Percentiles rank a stretch among this genome's conserved stretches.
Conservation (phyloP, 2,113 vertebrate species). For the Eonycteris spelaea region DNA sequence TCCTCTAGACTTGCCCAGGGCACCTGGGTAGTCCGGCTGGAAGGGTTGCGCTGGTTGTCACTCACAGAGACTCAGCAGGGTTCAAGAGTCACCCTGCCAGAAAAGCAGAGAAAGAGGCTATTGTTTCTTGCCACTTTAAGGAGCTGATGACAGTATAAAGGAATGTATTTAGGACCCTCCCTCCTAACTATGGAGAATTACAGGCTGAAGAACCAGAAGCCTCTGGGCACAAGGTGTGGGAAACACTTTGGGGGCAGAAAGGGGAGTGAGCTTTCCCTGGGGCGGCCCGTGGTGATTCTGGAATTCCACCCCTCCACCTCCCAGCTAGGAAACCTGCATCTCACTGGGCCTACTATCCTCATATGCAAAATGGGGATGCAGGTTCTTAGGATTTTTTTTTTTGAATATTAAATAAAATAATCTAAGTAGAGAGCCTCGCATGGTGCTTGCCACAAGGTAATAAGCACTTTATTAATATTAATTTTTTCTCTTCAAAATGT, state of each 20-base stretch:
- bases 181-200: slow-evolving; percentile 43
- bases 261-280: neutral
- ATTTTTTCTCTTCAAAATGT: slow-evolving; percentile 7
- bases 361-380: neutral
- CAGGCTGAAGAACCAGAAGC: slow-evolving; percentile 26
- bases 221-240: slow-evolving; percentile 38
- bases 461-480: neutral
- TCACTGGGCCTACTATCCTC: neutral
- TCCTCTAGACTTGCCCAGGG: neutral
- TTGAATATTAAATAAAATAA: slow-evolving; percentile 1
- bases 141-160: slow-evolving; percentile 57
- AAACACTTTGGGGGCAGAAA: neutral
- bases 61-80: slow-evolving; percentile 24
- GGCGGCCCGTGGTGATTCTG: neutral
- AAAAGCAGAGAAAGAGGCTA: slow-evolving; percentile 60
- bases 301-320: neutral
- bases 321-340: neutral
- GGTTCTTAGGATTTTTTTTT: neutral
- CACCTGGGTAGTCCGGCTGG: neutral
- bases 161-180: slow-evolving; percentile 54
- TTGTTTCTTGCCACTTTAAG: slow-evolving; percentile 54
- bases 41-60: slow-evolving; percentile 22
- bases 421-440: neutral
- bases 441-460: neutral
- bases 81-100: slow-evolving; percentile 50